Conservation (phyloP, 2,113 vertebrate species). For the Nothoprocta pentlandii region DNA sequence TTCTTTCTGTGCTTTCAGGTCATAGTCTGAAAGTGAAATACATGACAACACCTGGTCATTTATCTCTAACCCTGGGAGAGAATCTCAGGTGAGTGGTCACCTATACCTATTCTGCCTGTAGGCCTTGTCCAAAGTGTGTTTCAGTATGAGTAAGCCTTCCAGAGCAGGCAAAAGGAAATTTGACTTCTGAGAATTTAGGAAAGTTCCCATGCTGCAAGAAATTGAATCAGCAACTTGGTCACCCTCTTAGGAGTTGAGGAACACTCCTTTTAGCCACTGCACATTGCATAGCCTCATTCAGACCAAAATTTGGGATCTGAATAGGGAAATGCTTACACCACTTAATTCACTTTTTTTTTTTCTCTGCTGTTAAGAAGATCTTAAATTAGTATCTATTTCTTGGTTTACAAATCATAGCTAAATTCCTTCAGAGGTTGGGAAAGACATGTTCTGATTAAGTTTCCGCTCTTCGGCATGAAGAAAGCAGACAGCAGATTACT, state of each 20-base stretch:
- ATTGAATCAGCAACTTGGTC: background rate
- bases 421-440: background rate
- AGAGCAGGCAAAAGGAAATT: background rate
- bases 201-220: accelerated
- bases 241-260: background rate
- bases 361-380: background rate
- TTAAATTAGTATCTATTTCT: background rate
- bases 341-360: accelerated
- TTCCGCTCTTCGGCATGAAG: background rate
- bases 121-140: background rate
- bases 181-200: background rate
- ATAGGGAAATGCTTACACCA: background rate
- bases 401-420: background rate
- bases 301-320: background rate
- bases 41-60: accelerated
- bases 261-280: background rate
- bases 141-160: background rate
- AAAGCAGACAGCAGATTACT: background rate
- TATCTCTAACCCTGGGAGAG: background rate
- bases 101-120: background rate
- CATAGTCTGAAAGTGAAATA: background rate
- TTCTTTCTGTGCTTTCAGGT: background rate
- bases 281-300: background rate
- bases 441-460: background rate
- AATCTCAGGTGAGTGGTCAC: background rate